Evolutionary conservation across 1,140 invertebrate species (phyloP), one percentile per base, ranked within the genome.

Genomic region (Ericerus pela): DNA sequence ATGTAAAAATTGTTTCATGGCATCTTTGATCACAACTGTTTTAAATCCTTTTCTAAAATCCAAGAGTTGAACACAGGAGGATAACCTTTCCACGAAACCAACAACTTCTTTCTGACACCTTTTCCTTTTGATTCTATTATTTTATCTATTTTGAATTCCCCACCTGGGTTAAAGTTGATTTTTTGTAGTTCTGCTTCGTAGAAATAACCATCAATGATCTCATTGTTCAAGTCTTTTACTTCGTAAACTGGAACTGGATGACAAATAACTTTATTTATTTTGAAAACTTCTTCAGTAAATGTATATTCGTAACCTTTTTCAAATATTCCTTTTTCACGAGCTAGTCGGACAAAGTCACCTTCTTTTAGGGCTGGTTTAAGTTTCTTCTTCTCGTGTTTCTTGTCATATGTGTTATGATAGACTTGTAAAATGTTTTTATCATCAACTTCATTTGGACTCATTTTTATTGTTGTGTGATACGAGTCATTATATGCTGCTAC

Each of bases 221-320:
- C 61, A 59, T 58, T 58, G 53, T 63, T 58, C 30, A 66, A 60
- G 53, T 68, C 65, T 58, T 59, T 60, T 22, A 68, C 47, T 53
- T 61, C 64, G 47, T 67, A 67, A 8, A 67, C 61, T 12, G 63
- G 64, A 20, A 55, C 53, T 14, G 4, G 3, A 22, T 62, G 53
- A 27, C 59, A 53, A 52, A 63, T 64, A 26, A 66, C 59, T 33
- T 62, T 57, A 28, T 59, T 43, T 52, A 68, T 61, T 60, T 65
- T 62, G 60, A 68, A 68, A 28, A 67, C 55, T 67, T 66, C 65
- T 61, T 65, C 63, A 60, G 62, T 66, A 64, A 65, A 67, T 57
- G 66, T 66, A 27, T 53, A 56, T 58, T 62, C 57, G 55, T 66
- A 62, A 16, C 62, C 62, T 58, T 63, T 66, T 59, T 63, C 54